These are phyloP conservation scores for Alloplasta piceator DNA, from an alignment of 2,888 invertebrate species.

Conservation along the genomic window DNA sequence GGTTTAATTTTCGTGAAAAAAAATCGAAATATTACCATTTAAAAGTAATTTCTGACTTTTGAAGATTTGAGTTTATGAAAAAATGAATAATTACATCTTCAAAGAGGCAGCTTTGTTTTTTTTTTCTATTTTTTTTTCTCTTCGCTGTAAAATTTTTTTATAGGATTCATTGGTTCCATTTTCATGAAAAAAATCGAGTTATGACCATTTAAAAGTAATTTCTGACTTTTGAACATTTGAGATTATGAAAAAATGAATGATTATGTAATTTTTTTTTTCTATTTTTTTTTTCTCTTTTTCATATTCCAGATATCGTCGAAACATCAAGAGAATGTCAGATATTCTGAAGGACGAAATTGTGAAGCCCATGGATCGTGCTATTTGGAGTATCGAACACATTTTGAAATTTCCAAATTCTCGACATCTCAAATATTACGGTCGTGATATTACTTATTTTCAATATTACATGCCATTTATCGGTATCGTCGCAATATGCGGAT, in stretches of 20 bases:
- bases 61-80: neutral
- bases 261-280: neutral
- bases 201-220: neutral
- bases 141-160: too few species aligned
- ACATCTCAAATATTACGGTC: conserved; percentile 77
- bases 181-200: neutral
- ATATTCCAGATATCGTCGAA: conserved; percentile 60
- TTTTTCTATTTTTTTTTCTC: neutral
- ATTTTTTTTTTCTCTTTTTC: neutral
- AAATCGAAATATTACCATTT: neutral
- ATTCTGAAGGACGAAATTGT: conserved; percentile 74
- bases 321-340: conserved; percentile 63
- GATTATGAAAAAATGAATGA: neutral
- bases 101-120: too few species aligned
- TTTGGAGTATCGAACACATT: conserved; percentile 79
- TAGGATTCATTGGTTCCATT: neutral
- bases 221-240: neutral
- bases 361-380: conserved; percentile 77
- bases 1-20: neutral
- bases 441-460: conserved; percentile 72
- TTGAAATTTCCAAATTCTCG: conserved; percentile 77
- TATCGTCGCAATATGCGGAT: conserved; percentile 43
- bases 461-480: conserved; percentile 70
- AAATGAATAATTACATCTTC: neutral
- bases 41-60: neutral